phyloP scores from a whole-genome alignment of 2,113 vertebrate genomes.

The Opisthocomus hoazin region DNA sequence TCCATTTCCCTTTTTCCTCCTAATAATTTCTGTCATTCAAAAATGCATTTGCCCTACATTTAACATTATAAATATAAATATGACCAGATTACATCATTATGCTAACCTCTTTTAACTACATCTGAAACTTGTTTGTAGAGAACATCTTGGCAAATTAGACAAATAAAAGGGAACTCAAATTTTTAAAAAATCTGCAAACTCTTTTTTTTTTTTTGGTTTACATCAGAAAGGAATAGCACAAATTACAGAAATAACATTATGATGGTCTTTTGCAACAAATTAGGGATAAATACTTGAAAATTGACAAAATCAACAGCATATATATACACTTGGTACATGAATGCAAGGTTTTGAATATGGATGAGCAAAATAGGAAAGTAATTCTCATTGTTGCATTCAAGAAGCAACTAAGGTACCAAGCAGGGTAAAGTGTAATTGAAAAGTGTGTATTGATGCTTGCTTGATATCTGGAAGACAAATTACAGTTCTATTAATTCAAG shows the following conservation, averaged over 20 bases:
- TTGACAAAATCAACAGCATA: background rate
- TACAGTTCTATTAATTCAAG: conserved; percentile 5
- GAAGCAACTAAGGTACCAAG: background rate
- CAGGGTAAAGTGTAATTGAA: background rate
- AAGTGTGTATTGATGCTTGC: background rate
- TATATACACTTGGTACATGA: background rate
- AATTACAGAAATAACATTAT: background rate
- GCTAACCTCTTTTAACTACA: background rate
- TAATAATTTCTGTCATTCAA: background rate
- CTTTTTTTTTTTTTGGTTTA: background rate
- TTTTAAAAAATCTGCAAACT: accelerated
- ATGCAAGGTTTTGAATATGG: background rate
- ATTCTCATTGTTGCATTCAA: background rate
- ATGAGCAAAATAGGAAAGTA: background rate
- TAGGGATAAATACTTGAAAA: background rate
- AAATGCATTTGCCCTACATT: background rate
- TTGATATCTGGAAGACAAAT: conserved; percentile 32
- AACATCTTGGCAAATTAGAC: background rate
- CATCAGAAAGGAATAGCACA: background rate
- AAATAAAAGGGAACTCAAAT: background rate
- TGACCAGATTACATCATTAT: background rate
- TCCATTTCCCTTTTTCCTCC: background rate
- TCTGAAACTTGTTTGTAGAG: background rate
- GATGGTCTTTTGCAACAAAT: background rate
- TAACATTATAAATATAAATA: background rate